Base-by-base conservation (phyloP, 2,797 vertebrate species). In the Gorsachius magnificus region DNA sequence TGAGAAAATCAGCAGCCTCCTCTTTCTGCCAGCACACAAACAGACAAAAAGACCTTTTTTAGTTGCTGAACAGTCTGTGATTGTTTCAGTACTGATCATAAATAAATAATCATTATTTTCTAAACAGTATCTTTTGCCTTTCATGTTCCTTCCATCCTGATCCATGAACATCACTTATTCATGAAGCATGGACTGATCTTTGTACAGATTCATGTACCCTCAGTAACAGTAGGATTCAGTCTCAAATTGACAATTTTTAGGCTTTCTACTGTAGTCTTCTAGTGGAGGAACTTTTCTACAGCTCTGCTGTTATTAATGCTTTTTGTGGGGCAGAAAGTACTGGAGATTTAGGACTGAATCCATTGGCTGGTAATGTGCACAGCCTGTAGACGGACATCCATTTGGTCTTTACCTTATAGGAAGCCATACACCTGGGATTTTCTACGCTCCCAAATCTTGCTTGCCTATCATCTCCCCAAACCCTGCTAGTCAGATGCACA, bases 11-110 rank as follows among this genome's bases (percentile, higher is more conserved):
- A 95, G 61, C 76, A 84, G 35, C 21, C 28, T 84, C 41, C 87
- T 83, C 41, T 61, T 91, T 74, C 74, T 87, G 56, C 78, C 80
- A 74, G 26, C 14, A 50, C 50, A 66, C n/a, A 72, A 78, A 83
- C 3, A 5, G 10, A 71, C 65, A 91, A 77, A 80, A 86, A 83
- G 72, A 58, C 20, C 15, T 71, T 90, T 93, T 54, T 50, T 29
- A 96, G 71, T 95, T 95, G 90, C 80, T 82, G 41, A 93, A 95
- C 95, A 96, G 91, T 77, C 75, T 74, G 57, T 84, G 82, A 64
- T 84, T 90, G 56, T 95, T 95, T 91, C 94, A 54, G 36, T 72
- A 45, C 77, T 84, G 94, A 88, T 93, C 96, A 96, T 80, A 92
- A 93, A 96, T 66, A 93, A 94, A 96, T 71, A 92, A 89, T 54